Percentiles rank a stretch among this genome's conserved stretches.
Conservation (phyloP, 2,797 vertebrate genomes). For the Phylloscopus collybita region DNA sequence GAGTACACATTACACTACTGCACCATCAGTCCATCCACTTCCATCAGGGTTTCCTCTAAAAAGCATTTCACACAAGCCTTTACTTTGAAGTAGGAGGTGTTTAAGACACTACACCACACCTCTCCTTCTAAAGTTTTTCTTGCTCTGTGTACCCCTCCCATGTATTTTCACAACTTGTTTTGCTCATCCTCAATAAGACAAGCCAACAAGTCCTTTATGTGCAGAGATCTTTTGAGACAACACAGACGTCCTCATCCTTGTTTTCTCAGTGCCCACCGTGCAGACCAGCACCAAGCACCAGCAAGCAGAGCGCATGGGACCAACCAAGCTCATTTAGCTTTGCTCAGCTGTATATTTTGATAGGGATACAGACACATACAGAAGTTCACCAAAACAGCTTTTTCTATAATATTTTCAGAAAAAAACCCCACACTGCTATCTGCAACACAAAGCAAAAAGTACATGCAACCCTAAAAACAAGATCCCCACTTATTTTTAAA, state of each 20-base stretch:
- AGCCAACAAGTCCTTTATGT: background rate
- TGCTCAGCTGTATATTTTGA: background rate
- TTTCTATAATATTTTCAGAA: background rate
- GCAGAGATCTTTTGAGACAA: background rate
- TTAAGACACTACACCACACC: background rate
- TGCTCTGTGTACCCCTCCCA: background rate
- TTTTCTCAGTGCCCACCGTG: background rate
- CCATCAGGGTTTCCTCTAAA: accelerated
- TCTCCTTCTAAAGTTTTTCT: background rate
- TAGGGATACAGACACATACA: background rate
- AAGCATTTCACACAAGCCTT: background rate
- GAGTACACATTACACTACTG: accelerated
- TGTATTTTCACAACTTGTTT: background rate
- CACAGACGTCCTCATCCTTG: accelerated
- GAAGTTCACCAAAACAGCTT: background rate
- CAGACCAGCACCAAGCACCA: background rate
- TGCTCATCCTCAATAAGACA: background rate
- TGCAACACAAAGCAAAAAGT: background rate
- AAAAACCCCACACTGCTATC: accelerated
- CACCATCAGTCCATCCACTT: background rate
- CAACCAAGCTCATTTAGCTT: background rate
- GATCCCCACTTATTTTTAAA: background rate
- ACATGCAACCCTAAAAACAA: background rate
- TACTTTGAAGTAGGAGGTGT: background rate
- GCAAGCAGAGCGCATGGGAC: accelerated